Evolutionary conservation across 1,140 invertebrate species (phyloP).

Genomic region (Macrobrachium nipponense): DNA sequence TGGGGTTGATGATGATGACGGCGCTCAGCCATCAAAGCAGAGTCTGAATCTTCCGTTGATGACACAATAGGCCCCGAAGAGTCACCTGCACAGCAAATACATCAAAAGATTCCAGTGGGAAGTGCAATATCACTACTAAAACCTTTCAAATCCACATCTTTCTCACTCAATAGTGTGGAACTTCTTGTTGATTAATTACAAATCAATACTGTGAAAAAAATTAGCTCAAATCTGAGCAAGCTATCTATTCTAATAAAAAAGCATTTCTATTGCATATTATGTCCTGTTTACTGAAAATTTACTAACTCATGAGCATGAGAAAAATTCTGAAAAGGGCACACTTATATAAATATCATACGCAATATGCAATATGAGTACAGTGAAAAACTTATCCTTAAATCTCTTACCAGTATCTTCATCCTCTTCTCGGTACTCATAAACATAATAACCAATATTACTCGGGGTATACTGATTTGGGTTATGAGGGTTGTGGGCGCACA

Average conservation of each 20-base stretch:
- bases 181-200: no score
- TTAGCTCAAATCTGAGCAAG: no score
- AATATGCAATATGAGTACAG: no score
- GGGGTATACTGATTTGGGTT: slow-evolving; percentile 28
- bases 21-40: slow-evolving; percentile 30
- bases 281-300: no score
- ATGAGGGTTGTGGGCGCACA: slow-evolving; percentile 10
- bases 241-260: no score
- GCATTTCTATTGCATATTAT: no score
- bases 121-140: background rate
- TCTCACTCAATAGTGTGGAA: no score
- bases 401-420: slow-evolving; percentile 55
- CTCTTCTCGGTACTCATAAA: slow-evolving; percentile 58
- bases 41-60: slow-evolving; percentile 59
- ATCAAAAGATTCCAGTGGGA: background rate
- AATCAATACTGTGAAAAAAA: no score
- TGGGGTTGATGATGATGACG: slow-evolving; percentile 51
- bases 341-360: no score
- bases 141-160: no score
- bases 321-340: no score
- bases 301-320: no score
- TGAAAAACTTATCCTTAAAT: background rate
- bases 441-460: slow-evolving; percentile 62
- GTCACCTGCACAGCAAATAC: slow-evolving; percentile 37
- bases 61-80: slow-evolving; percentile 56